Evolutionary conservation across 2,113 vertebrate species (phyloP).

Genomic region (Albula glossodonta): DNA sequence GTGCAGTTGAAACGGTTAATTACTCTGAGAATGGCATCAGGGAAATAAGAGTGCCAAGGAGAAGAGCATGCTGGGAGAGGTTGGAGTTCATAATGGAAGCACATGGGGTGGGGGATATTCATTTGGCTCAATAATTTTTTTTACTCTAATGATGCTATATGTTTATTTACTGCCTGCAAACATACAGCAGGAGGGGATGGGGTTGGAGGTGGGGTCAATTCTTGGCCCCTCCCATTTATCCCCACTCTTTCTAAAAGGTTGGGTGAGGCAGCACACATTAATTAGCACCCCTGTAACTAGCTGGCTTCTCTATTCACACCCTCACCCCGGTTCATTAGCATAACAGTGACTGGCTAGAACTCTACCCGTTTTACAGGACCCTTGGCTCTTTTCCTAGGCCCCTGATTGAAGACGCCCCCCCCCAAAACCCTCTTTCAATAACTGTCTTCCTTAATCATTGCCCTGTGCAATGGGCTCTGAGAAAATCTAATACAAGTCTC

Average conservation of each 20-base stretch:
- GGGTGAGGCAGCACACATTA: conserved; percentile 67
- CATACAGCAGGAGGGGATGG: too few species aligned
- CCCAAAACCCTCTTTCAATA: conserved; percentile 59
- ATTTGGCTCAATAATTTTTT: too few species aligned
- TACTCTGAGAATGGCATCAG: not conserved
- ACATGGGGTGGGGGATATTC: not conserved
- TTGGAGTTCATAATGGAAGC: not conserved
- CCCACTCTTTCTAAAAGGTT: conserved; percentile 62
- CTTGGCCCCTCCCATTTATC: not conserved
- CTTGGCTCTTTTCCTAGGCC: conserved; percentile 62
- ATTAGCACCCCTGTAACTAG: conserved; percentile 73
- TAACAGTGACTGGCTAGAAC: conserved; percentile 65
- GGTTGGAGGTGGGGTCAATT: not conserved
- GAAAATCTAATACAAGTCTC: conserved; percentile 51
- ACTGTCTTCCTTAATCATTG: conserved; percentile 63
- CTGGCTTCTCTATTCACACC: conserved; percentile 70
- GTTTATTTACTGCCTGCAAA: conserved; percentile 11
- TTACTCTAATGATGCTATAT: too few species aligned
- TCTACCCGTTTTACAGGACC: conserved; percentile 56
- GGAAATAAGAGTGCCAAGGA: not conserved
- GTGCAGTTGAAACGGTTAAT: not conserved
- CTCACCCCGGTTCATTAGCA: conserved; percentile 71
- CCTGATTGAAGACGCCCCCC: conserved; percentile 72
- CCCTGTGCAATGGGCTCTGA: conserved; percentile 53
- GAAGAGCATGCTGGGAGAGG: not conserved